Evolutionary conservation across 2,888 invertebrate genomes (phyloP).

Genomic region (Campaea margaritaria): DNA sequence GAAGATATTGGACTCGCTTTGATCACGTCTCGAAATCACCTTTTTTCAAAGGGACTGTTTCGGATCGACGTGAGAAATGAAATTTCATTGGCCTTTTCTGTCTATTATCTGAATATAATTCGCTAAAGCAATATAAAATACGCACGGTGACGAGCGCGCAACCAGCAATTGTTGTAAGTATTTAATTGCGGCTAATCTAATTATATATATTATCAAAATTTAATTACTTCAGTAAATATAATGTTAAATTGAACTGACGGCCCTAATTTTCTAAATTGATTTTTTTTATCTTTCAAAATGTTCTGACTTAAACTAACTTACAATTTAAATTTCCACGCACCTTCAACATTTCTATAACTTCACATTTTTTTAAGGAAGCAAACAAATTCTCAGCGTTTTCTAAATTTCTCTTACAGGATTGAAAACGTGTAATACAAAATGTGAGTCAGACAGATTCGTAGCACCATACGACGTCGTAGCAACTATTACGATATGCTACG

Average conservation of each 20-base stretch:
- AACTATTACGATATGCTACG: slow-evolving; percentile 31
- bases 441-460: slow-evolving; percentile 25
- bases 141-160: no score
- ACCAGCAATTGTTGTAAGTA: no score
- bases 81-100: neutral
- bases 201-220: no score
- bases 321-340: no score
- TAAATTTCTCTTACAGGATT: slow-evolving; percentile 15
- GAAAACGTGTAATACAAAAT: slow-evolving; percentile 23
- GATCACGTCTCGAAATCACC: slow-evolving; percentile 18
- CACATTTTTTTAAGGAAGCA: neutral
- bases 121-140: no score
- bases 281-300: no score
- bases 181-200: no score
- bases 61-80: neutral
- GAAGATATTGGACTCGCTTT: slow-evolving; percentile 33
- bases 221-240: no score
- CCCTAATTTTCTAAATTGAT: no score
- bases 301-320: no score
- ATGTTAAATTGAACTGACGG: no score
- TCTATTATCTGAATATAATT: neutral
- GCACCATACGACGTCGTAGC: slow-evolving; percentile 31
- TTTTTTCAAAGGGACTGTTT: slow-evolving; percentile 14
- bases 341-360: no score
- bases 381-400: neutral